Conservation (phyloP, 37 sponge, comb jelly and placozoan genomes). For the Beroe forskalii region DNA sequence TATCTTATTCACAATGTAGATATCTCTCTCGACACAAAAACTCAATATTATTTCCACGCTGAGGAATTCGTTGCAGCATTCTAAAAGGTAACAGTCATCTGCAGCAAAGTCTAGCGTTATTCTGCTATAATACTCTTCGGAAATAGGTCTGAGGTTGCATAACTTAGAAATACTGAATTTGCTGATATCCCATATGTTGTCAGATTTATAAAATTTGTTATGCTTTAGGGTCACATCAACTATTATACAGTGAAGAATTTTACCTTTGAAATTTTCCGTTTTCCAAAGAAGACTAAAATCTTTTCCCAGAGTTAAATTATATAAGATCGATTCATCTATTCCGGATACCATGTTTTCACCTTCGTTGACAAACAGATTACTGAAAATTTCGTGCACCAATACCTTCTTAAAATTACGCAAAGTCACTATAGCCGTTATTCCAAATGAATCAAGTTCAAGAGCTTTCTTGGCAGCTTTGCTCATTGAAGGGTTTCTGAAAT, state of each 20-base stretch:
- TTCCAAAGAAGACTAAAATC: not conserved
- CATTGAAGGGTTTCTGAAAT: not conserved
- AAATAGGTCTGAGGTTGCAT: not conserved
- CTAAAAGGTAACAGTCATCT: not conserved
- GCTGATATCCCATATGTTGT: constrained; percentile 8
- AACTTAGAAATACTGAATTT: not conserved
- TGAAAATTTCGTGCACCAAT: not conserved
- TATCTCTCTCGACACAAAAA: not conserved
- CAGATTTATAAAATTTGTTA: not conserved
- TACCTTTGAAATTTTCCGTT: not conserved
- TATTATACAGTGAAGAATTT: not conserved
- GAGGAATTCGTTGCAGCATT: not conserved
- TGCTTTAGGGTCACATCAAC: not conserved
- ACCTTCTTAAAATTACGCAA: not conserved
- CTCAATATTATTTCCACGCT: not conserved
- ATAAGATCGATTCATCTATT: not conserved
- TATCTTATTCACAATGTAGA: not conserved
- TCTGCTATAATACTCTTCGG: not conserved
- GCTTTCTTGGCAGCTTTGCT: not conserved
- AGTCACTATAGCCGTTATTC: not conserved
- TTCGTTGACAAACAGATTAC: constrained; percentile 3
- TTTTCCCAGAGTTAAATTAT: not conserved
- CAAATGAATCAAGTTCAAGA: not conserved
- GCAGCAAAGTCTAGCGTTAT: not conserved
- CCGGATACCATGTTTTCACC: not conserved